A percentile compares a stretch with the other conserved stretches of the same genome.
Conservation (phyloP, 1,140 invertebrate genomes). For the Cydia amplana region DNA sequence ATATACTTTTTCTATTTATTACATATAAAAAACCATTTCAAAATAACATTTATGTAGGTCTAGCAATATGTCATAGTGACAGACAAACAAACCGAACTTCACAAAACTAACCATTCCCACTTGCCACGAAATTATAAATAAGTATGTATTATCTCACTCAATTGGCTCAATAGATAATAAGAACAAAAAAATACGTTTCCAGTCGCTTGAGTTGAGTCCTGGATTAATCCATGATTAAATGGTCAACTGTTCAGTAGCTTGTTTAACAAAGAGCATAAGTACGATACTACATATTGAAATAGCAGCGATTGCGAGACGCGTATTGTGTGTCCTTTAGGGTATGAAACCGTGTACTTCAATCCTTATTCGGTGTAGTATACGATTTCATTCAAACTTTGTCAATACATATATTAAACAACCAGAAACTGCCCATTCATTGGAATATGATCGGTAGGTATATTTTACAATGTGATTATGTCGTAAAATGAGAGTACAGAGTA, state of each 20-base stretch:
- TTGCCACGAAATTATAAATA: too few species aligned
- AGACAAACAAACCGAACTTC: too few species aligned
- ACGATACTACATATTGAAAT: constrained; percentile 3
- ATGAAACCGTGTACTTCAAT: constrained; percentile 1
- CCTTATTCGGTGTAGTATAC: constrained; percentile 28
- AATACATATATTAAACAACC: neutral
- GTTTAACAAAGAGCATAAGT: constrained; percentile 17
- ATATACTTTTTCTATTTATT: too few species aligned
- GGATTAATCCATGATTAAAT: neutral
- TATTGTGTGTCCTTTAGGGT: constrained; percentile 27
- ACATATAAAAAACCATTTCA: too few species aligned
- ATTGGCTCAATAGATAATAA: too few species aligned
- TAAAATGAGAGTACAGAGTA: neutral
- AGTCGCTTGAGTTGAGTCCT: neutral
- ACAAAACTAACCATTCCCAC: too few species aligned
- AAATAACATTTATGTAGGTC: too few species aligned
- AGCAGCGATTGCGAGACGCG: constrained; percentile 8
- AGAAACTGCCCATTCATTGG: neutral
- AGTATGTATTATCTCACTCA: too few species aligned
- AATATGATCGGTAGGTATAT: neutral
- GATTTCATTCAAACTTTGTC: constrained; percentile 25
- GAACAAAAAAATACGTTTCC: too few species aligned
- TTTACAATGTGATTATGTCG: neutral
- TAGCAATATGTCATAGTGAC: too few species aligned
- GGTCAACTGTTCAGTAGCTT: neutral